Conservation (phyloP, 2,113 vertebrate species). For the Neolamprologus variostigma region DNA sequence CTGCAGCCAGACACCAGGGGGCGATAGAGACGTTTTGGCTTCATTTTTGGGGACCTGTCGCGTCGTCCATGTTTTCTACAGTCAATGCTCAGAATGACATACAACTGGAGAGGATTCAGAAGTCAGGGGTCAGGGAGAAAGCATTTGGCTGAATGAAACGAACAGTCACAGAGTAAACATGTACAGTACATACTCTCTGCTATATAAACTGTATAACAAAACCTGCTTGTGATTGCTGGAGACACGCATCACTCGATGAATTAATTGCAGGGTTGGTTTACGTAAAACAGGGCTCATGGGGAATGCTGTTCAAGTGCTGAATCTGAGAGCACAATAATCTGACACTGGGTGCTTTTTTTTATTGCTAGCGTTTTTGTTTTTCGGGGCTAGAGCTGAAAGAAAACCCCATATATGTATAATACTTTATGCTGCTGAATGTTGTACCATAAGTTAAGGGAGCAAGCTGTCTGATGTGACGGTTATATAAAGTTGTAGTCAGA, state of each 20-base stretch:
- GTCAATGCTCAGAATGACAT: conserved; percentile 11
- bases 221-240: not conserved
- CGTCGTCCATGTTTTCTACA: no score
- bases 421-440: not conserved
- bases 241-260: not conserved
- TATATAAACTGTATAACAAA: not conserved
- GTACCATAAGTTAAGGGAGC: not conserved
- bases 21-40: no score
- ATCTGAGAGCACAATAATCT: not conserved
- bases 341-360: not conserved
- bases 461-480: not conserved
- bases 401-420: not conserved
- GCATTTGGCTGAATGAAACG: not conserved
- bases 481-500: not conserved
- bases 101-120: conserved; percentile 7
- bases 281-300: not conserved
- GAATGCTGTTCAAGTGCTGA: not conserved
- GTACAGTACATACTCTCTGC: not conserved
- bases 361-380: not conserved
- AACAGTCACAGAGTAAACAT: not conserved
- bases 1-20: no score
- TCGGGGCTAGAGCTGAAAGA: not conserved
- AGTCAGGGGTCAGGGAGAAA: conserved; percentile 38
- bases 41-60: no score
- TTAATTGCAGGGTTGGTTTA: conserved; percentile 23